phyloP scores from a whole-genome alignment of 2,797 vertebrate species.

The Choloepus didactylus region DNA sequence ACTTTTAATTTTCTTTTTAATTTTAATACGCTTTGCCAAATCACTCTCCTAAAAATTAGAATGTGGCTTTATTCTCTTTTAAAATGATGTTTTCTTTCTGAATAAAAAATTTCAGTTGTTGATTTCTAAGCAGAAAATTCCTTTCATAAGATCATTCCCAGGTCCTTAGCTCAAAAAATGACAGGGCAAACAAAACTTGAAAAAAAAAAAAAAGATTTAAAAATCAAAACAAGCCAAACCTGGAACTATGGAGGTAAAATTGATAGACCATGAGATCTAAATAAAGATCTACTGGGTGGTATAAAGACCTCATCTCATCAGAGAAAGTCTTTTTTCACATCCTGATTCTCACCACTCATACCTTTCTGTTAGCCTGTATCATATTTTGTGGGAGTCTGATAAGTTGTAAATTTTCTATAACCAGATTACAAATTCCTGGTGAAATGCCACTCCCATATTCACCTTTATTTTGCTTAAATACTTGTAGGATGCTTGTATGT shows the following conservation, averaged over 20 bases:
- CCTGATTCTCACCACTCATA: no score
- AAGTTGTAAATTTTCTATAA: not conserved
- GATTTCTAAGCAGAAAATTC: not conserved
- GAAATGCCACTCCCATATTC: no score
- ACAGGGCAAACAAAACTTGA: not conserved
- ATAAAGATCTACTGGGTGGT: no score
- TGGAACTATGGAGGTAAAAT: no score
- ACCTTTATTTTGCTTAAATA: not conserved
- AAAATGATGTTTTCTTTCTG: not conserved
- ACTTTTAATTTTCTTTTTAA: not conserved
- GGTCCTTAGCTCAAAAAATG: not conserved
- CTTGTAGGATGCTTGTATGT: no score
- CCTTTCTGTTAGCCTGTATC: not conserved
- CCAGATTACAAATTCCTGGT: not conserved
- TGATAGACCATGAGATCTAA: no score
- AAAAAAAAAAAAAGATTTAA: not conserved
- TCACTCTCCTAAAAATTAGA: not conserved
- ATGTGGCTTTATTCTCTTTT: not conserved
- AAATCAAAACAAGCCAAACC: not conserved
- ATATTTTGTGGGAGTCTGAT: not conserved
- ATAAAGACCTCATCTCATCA: not conserved
- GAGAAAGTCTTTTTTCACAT: rapidly evolving
- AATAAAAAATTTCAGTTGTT: not conserved
- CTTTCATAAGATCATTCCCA: not conserved
- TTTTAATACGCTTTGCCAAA: not conserved